Evolutionary conservation across 2,888 invertebrate species (phyloP).

Genomic region (Clistopyga incitator): DNA sequence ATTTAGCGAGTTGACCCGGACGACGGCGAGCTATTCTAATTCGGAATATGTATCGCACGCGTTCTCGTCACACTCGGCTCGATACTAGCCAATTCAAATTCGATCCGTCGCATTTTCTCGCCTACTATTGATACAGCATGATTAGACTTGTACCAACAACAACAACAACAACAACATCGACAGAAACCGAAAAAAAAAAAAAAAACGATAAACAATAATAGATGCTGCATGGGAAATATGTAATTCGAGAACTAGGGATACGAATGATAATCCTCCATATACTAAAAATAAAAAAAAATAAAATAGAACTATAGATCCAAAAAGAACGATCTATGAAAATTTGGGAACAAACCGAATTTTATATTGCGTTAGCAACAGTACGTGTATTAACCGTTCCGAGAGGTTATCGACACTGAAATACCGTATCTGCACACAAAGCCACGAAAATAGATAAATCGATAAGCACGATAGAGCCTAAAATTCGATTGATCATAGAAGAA

Average conservation of each 20-base stretch:
- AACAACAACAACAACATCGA: not conserved
- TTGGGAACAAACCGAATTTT: not conserved
- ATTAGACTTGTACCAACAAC: not conserved
- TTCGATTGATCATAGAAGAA: not conserved
- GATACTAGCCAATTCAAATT: not conserved
- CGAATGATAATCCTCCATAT: no score
- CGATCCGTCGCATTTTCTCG: conserved; percentile 9
- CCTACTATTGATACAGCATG: conserved; percentile 8
- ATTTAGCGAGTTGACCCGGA: conserved; percentile 79
- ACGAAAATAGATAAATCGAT: conserved; percentile 27
- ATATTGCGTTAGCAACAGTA: not conserved
- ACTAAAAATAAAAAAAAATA: no score
- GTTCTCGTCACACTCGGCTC: conserved; percentile 38
- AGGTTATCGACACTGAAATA: not conserved
- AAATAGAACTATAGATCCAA: no score
- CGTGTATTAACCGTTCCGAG: not conserved
- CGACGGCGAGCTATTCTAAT: conserved; percentile 65
- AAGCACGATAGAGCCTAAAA: conserved; percentile 2
- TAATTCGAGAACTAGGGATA: no score
- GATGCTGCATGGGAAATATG: no score
- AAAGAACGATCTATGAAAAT: no score
- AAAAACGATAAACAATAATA: no score
- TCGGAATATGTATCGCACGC: conserved; percentile 51
- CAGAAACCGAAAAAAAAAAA: not conserved
- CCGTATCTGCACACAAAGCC: not conserved